Evolutionary conservation across 2,888 invertebrate genomes (phyloP), one percentile per base, ranked within the genome.

Genomic region (Cerastis leucographa): DNA sequence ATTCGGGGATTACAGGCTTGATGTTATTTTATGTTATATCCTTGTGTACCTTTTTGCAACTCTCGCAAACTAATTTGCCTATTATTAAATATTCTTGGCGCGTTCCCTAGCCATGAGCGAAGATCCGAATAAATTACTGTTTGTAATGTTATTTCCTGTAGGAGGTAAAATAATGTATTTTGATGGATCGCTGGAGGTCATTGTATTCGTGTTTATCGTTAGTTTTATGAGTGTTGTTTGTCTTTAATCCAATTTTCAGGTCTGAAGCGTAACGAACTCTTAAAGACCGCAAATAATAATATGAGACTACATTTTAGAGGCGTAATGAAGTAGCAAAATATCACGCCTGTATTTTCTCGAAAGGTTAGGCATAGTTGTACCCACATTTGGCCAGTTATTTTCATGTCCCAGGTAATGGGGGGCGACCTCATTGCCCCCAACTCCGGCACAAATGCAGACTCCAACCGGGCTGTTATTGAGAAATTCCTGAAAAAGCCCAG

Each of bases 141-240:
- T 54, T 46, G 59, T 79, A 59, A 70, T 78, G 44, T 77, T 74
- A 70, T 85, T 87, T 87, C 87, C 87, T 85, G 87, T 84, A 62
- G 54, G 35, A 73, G 49, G 22, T 61, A 44, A 70, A 35, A 59
- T 70, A 11, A 46, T 78, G 69, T 76, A 65, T 83, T 87, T 78
- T 81, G 80, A 84, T 80, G 72, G 51, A 81, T 83, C 59, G 61
- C 64, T 78, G 61, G 76, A 81, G 87, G 85, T 87, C 80, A 78
- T 76, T 87, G 86, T 77, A 78, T 80, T 74, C 25, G 29, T 35
- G 29, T 65, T 67, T 59, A 42, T 65, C 25, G 14, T 42, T 8
- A 29, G 59, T 8, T 17, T 29, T 3, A 29, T 29, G 59, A 66
- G 12, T 51, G 7, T 35, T 61, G n/a, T 71, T 78, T 67, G n/a